Conservation (phyloP, 2,113 vertebrate species). For the Syngnathus scovelli region DNA sequence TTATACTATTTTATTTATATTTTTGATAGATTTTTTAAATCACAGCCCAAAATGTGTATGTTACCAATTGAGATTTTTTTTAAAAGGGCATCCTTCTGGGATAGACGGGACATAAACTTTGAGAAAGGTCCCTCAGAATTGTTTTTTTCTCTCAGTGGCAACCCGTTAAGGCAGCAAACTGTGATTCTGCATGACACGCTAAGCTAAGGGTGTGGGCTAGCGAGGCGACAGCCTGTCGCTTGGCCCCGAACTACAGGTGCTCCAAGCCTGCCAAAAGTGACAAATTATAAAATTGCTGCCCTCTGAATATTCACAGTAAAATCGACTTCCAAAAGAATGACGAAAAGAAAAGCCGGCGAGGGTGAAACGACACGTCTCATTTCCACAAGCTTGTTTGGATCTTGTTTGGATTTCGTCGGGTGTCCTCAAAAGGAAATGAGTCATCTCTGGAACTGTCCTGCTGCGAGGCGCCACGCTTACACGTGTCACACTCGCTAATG, state of each 20-base stretch:
- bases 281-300: constrained; percentile 56
- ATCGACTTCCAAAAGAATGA: constrained; percentile 25
- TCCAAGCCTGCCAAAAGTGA: constrained; percentile 49
- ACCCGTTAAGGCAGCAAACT: background rate
- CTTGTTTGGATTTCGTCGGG: constrained; percentile 26
- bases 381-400: constrained; percentile 24
- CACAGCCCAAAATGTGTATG: too few species aligned
- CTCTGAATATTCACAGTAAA: constrained; percentile 41
- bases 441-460: constrained; percentile 21
- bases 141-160: background rate
- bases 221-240: constrained; percentile 52
- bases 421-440: constrained; percentile 25
- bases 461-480: background rate
- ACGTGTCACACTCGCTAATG: constrained; percentile 20
- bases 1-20: too few species aligned
- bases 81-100: too few species aligned
- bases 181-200: background rate
- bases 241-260: constrained; percentile 58
- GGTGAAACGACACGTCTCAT: constrained; percentile 38
- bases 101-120: too few species aligned
- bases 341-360: constrained; percentile 8
- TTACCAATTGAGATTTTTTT: too few species aligned
- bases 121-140: too few species aligned
- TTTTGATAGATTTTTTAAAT: too few species aligned
- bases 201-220: constrained; percentile 35